phyloP scores from a whole-genome alignment of 2,113 vertebrate species.

The Triplophysa dalaica region DNA sequence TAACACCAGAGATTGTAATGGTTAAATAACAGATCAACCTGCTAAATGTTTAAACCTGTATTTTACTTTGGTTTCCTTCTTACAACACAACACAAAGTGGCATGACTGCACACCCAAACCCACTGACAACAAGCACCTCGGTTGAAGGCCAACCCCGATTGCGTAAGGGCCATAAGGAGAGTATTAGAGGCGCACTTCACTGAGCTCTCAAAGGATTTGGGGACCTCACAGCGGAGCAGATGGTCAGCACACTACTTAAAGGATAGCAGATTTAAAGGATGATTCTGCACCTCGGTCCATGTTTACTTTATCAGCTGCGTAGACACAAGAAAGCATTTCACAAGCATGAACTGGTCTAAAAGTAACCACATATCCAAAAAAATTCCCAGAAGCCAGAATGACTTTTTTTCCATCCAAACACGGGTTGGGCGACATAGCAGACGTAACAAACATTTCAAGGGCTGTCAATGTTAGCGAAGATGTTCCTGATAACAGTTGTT shows the following conservation, averaged over 20 bases:
- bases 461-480: background rate
- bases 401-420: background rate
- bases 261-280: slow-evolving; percentile 66
- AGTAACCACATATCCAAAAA: background rate
- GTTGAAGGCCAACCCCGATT: slow-evolving; percentile 30
- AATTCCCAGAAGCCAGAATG: background rate
- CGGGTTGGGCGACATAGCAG: slow-evolving; percentile 6
- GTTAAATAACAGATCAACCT: slow-evolving; percentile 46
- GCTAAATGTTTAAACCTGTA: slow-evolving; percentile 51
- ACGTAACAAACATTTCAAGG: background rate
- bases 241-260: slow-evolving; percentile 71
- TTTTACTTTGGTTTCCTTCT: slow-evolving; percentile 38
- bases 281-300: slow-evolving; percentile 38
- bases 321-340: slow-evolving; percentile 8
- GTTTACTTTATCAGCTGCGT: slow-evolving; percentile 56
- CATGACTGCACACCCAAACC: slow-evolving; percentile 2
- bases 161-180: slow-evolving; percentile 33
- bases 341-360: background rate
- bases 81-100: background rate
- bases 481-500: background rate
- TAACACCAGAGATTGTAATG: slow-evolving; percentile 50
- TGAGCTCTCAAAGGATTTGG: slow-evolving; percentile 47
- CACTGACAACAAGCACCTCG: background rate
- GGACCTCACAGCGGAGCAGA: slow-evolving; percentile 64
- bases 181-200: slow-evolving; percentile 39